A percentile compares a stretch with the other conserved stretches of the same genome.
These are phyloP conservation scores for Gymnodraco acuticeps DNA, from an alignment of 2,797 vertebrate genomes.

Conservation along the genomic window DNA sequence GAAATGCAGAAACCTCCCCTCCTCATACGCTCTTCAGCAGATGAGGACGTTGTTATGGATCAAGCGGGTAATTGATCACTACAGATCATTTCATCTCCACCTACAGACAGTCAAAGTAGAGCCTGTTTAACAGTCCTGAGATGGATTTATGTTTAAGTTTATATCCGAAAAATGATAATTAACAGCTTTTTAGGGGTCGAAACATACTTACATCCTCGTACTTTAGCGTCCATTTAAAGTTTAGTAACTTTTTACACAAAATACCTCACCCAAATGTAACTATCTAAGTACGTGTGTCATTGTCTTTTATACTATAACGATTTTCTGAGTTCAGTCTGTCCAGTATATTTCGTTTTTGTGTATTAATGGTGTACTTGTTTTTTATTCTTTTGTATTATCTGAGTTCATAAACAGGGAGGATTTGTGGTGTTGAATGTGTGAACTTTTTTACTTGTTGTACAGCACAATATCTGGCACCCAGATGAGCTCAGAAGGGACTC, in stretches of 20 bases:
- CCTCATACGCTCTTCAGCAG: slow-evolving; percentile 12
- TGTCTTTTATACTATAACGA: too few species aligned
- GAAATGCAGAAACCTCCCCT: slow-evolving; percentile 43
- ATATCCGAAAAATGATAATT: background rate
- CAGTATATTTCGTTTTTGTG: too few species aligned
- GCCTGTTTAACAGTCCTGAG: slow-evolving; percentile 2
- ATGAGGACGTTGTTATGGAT: slow-evolving; percentile 30
- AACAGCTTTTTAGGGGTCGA: background rate
- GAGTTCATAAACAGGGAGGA: too few species aligned
- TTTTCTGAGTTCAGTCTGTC: too few species aligned
- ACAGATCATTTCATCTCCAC: slow-evolving; percentile 43
- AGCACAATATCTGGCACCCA: slow-evolving; percentile 93
- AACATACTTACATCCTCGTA: background rate
- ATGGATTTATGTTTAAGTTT: background rate
- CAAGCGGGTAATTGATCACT: slow-evolving; percentile 63
- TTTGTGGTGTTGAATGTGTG: too few species aligned
- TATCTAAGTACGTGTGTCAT: too few species aligned
- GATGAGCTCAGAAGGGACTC: slow-evolving; percentile 92
- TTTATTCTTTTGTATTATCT: too few species aligned
- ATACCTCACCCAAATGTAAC: too few species aligned
- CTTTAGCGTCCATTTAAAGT: background rate
- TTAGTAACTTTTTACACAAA: background rate
- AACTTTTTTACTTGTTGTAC: slow-evolving; percentile 85
- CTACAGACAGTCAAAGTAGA: slow-evolving; percentile 18
- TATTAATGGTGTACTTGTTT: too few species aligned